Evolutionary conservation across 2,888 invertebrate genomes (phyloP), one percentile per base, ranked within the genome.

Genomic region (Aphodius granarius): DNA sequence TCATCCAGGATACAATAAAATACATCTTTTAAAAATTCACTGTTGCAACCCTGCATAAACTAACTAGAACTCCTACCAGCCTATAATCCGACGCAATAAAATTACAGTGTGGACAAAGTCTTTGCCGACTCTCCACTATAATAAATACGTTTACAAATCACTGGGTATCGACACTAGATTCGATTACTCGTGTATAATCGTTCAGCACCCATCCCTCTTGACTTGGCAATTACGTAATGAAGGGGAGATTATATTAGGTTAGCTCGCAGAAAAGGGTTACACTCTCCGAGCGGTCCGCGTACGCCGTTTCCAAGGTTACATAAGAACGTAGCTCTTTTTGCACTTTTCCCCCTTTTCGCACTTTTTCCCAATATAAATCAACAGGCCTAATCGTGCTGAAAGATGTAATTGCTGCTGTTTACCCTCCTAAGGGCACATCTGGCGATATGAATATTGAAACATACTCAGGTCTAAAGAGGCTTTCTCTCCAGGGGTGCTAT

Each of bases 201-300:
- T 72, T 72, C 75, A 77, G 20, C 74, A 72, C 72, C 68, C 72
- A 73, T 19, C 81, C 81, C 85, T 85, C 85, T 85, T 85, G 84
- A 85, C 85, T 86, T 85, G 81, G 83, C 86, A 86, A 86, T 86
- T 86, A 86, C 81, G 79, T 85, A 85, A 85, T 85, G 84, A 85
- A 83, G 83, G 84, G 84, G 43, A 82, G 82, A 81, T 83, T 84
- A 78, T 84, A 85, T 84, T 84, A 82, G 82, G 83, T 85, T 84
- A 73, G 76, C 71, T 73, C 66, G 75, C 74, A 71, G 78, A 81
- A 82, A 68, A 68, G 68, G 68, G 68, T 18, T 68, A n/a, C 9
- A n/a, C 68, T 1, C 1, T 13, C 9, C 68, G 20, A 68, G 15
- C 66, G n/a, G 17, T 20, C 66, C 66, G 18, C 18, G 18, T 21